Evolutionary conservation across 2,797 vertebrate species (phyloP), one percentile per base, ranked within the genome.

Genomic region (Poeciliopsis gracilis): DNA sequence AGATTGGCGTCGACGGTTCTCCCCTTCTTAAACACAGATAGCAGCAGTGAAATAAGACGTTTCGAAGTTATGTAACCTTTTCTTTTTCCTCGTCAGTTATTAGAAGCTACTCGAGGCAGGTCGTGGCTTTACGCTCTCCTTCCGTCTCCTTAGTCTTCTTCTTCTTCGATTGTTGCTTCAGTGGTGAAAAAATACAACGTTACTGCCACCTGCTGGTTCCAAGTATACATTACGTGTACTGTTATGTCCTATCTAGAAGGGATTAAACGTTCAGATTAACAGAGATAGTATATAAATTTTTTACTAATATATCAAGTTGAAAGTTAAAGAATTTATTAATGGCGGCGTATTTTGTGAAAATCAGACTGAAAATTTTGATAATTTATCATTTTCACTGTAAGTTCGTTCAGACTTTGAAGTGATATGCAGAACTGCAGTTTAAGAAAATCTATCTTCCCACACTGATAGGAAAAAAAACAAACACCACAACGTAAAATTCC

Each of bases 21-120:
- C 11, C 70, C 46, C 76, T n/a, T 28, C 74, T 0, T 49, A 80
- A 57, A 85, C 51, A 82, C 45, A 78, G 57, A 76, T 67, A 72
- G n/a, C 30, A 55, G 2, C 18, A 71, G 25, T 79, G 11, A 73
- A 79, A 70, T 77, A 23, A 45, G 30, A 67, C 84, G 57, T 66
- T 63, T 85, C 66, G 66, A 73, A 78, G 80, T 92, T 91, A 88
- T 86, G 38, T 90, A 92, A 92, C 66, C 79, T 76, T 76, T 84
- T 83, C 70, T 67, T 71, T 43, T 51, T 57, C 70, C 57, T 59
- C 47, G 38, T 28, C 8, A n/a, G 61, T 43, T 36, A 75, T 76
- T 57, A 73, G 73, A 78, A 53, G 41, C 75, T 76, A 9, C 28
- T 76, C 25, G 55, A n/a, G 10, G 82, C 70, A 76, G 85, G 78